A percentile compares a stretch with the other conserved stretches of the same genome.
These are phyloP conservation scores for Campopleginae sp. DNA, from an alignment of 2,888 invertebrate genomes.

Conservation along the genomic window DNA sequence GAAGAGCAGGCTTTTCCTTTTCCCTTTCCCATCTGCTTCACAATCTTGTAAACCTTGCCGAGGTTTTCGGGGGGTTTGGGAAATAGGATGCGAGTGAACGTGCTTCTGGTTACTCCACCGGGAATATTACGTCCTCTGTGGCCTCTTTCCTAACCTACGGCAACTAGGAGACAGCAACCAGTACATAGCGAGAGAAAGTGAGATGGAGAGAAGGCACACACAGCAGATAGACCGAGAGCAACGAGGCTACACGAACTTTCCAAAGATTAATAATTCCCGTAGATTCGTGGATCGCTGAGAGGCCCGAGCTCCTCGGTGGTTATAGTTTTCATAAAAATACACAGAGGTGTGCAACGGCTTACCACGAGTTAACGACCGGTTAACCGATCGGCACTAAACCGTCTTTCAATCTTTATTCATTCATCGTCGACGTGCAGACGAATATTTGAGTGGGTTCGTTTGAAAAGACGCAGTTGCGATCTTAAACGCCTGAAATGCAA, in stretches of 20 bases:
- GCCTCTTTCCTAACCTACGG: conserved; percentile 66
- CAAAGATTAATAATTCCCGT: conserved; percentile 65
- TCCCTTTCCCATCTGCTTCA: conserved; percentile 51
- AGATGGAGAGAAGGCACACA: not conserved
- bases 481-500: not conserved
- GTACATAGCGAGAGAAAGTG: conserved; percentile 20
- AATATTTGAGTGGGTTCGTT: not conserved
- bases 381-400: not conserved
- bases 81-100: conserved; percentile 49
- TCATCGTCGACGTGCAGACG: not conserved
- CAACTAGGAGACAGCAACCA: conserved; percentile 62
- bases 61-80: conserved; percentile 53
- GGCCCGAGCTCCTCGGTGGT: not conserved
- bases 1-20: conserved; percentile 28
- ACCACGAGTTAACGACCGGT: not conserved
- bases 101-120: conserved; percentile 64
- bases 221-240: conserved; percentile 5
- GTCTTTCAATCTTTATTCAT: not conserved
- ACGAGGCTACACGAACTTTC: conserved; percentile 56
- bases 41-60: conserved; percentile 63
- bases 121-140: conserved; percentile 68
- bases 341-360: not conserved
- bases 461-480: not conserved
- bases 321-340: not conserved
- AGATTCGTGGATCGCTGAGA: conserved; percentile 49